Conservation (phyloP, 2,888 invertebrate species). For the Hybos culiciformis region DNA sequence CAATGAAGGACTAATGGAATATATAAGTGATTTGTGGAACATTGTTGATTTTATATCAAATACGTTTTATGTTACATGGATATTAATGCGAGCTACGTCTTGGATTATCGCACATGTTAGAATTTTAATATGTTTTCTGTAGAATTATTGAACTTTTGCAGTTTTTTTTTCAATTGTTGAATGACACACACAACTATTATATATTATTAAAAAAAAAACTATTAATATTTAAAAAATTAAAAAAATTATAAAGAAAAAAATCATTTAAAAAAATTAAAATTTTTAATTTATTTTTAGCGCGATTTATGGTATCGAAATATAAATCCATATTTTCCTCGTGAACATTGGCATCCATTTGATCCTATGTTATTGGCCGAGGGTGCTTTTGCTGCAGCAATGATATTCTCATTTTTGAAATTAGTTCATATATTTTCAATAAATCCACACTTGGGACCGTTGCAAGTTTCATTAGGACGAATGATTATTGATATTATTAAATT, state of each 20-base stretch:
- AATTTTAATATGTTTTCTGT: slow-evolving; percentile 1
- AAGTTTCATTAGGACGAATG: slow-evolving; percentile 90
- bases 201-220: no score
- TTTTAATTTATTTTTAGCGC: slow-evolving; percentile 38
- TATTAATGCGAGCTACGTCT: slow-evolving; percentile 73
- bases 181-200: no score
- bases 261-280: background rate
- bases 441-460: slow-evolving; percentile 83
- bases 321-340: slow-evolving; percentile 75
- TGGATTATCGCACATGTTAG: slow-evolving; percentile 80
- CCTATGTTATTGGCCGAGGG: slow-evolving; percentile 86
- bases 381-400: slow-evolving; percentile 94
- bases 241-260: background rate
- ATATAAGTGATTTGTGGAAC: slow-evolving; percentile 94
- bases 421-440: slow-evolving; percentile 96
- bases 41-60: slow-evolving; percentile 96
- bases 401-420: slow-evolving; percentile 87
- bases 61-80: slow-evolving; percentile 88
- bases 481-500: slow-evolving; percentile 91
- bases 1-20: slow-evolving; percentile 79
- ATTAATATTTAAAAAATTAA: background rate
- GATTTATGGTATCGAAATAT: slow-evolving; percentile 51
- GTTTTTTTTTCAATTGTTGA: no score
- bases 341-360: slow-evolving; percentile 89
- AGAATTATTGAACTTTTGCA: background rate